phyloP scores from a whole-genome alignment of 1,140 invertebrate genomes.

The Sycophaga agraensis region DNA sequence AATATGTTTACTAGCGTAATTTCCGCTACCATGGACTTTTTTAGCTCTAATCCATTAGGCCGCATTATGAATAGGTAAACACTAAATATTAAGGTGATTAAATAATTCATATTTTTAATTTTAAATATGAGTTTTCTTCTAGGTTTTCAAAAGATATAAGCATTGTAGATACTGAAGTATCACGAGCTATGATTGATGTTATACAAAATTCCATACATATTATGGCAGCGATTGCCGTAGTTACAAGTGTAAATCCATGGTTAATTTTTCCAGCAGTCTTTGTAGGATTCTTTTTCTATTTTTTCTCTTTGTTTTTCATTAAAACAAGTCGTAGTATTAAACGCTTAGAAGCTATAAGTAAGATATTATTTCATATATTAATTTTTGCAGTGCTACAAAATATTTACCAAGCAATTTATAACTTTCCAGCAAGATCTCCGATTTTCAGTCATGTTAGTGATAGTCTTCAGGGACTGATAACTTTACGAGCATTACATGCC shows the following conservation, averaged over 20 bases:
- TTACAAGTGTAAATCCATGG: slow-evolving; percentile 74
- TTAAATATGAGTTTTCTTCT: neutral
- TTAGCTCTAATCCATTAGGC: slow-evolving; percentile 77
- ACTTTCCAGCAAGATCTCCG: slow-evolving; percentile 77
- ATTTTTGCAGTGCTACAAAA: no score
- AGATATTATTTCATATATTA: no score
- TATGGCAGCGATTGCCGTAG: slow-evolving; percentile 73
- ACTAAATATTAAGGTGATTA: neutral
- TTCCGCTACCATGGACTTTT: slow-evolving; percentile 78
- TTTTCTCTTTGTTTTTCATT: slow-evolving; percentile 80
- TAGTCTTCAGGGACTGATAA: slow-evolving; percentile 67
- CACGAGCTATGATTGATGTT: slow-evolving; percentile 72
- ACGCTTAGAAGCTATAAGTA: slow-evolving; percentile 85
- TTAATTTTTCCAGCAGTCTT: slow-evolving; percentile 71
- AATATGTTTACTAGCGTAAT: slow-evolving; percentile 77
- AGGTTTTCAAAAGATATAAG: slow-evolving; percentile 84
- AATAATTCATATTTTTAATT: neutral
- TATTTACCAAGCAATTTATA: no score
- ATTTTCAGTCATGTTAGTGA: slow-evolving; percentile 75
- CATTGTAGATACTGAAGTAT: slow-evolving; percentile 81
- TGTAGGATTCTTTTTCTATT: slow-evolving; percentile 67
- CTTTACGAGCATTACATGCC: slow-evolving; percentile 61
- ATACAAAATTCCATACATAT: slow-evolving; percentile 72
- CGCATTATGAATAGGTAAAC: slow-evolving; percentile 68
- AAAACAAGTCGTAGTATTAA: slow-evolving; percentile 82